A percentile compares a stretch with the other conserved stretches of the same genome.
These are phyloP conservation scores for Micronisus gabar DNA, from an alignment of 2,113 vertebrate genomes.

Conservation along the genomic window DNA sequence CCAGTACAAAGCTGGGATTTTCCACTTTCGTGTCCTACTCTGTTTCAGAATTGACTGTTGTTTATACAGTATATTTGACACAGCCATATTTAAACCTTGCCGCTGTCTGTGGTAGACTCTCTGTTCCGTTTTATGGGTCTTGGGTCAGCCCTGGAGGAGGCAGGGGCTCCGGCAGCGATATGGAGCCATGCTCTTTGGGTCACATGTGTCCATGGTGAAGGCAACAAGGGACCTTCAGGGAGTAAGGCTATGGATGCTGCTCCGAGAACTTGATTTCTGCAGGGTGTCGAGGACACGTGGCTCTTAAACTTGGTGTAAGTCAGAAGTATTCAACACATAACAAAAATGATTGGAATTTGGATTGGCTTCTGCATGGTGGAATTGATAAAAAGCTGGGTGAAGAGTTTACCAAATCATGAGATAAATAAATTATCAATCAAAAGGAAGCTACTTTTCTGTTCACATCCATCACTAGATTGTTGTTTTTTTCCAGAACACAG, in stretches of 20 bases:
- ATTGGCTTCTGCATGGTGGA: not conserved
- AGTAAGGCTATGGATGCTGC: rapidly evolving
- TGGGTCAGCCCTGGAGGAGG: not conserved
- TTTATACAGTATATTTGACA: rapidly evolving
- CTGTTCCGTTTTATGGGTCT: rapidly evolving
- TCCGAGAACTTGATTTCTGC: not conserved
- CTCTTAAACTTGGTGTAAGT: not conserved
- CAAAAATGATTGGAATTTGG: not conserved
- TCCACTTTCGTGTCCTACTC: rapidly evolving
- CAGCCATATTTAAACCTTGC: rapidly evolving
- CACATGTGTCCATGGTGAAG: rapidly evolving
- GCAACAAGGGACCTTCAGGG: not conserved
- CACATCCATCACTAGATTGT: rapidly evolving
- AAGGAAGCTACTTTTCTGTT: not conserved
- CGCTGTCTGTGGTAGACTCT: not conserved
- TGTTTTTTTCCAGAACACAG: not conserved
- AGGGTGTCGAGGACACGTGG: rapidly evolving
- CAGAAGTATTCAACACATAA: not conserved
- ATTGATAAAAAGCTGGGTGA: not conserved
- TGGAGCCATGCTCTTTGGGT: rapidly evolving
- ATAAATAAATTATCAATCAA: rapidly evolving
- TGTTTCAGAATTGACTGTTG: not conserved
- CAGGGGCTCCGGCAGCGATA: rapidly evolving
- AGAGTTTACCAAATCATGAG: not conserved
- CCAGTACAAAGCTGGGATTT: not conserved